Percentiles rank a stretch among this genome's conserved stretches.
Evolutionary conservation across 1,140 invertebrate species (phyloP).

Genomic region (Acromyrmex charruanus): DNA sequence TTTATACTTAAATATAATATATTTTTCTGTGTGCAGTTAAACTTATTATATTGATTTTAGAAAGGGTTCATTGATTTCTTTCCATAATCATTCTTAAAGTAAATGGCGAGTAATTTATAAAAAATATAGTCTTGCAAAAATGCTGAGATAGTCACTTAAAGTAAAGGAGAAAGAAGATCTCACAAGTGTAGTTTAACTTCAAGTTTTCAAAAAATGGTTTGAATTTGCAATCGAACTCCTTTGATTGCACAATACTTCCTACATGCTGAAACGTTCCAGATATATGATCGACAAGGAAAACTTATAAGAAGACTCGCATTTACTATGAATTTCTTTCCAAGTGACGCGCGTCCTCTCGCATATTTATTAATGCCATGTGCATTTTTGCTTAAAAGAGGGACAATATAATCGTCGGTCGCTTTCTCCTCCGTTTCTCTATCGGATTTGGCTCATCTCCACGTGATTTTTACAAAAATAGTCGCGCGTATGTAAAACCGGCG

Average conservation of each 20-base stretch:
- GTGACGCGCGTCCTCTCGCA: not conserved
- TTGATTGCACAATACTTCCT: conserved; percentile 19
- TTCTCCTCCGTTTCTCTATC: not conserved
- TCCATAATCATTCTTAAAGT: not conserved
- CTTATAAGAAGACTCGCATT: not conserved
- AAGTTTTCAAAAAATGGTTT: not conserved
- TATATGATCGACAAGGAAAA: not conserved
- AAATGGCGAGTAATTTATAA: not conserved
- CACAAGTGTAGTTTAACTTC: not conserved
- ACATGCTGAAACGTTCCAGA: conserved; percentile 2
- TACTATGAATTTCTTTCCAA: conserved; percentile 9
- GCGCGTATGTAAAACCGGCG: not conserved
- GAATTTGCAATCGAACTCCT: not conserved
- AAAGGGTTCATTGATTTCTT: not conserved
- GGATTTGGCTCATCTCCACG: not conserved
- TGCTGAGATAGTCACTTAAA: not conserved
- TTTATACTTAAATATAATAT: no score
- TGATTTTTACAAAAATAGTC: not conserved
- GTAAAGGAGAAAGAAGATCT: not conserved
- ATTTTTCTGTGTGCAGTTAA: no score
- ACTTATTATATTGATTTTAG: not conserved
- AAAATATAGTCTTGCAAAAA: not conserved
- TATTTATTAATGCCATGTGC: conserved; percentile 12
- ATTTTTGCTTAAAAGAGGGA: not conserved
- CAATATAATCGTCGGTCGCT: not conserved